Conservation (phyloP, 2,797 vertebrate genomes). For the Xiphophorus birchmanni region DNA sequence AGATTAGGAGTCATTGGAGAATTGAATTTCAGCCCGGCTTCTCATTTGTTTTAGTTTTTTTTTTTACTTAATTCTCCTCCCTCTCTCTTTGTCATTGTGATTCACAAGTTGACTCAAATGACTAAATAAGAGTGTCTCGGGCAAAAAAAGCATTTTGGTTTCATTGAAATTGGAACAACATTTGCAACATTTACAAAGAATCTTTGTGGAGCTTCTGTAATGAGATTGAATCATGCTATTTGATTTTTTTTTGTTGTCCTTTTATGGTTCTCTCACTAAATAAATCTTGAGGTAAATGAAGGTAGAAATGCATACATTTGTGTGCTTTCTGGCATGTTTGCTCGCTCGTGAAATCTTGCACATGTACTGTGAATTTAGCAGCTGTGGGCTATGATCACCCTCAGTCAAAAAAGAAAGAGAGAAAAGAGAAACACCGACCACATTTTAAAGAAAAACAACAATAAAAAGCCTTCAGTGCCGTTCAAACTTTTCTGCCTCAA, state of each 20-base stretch:
- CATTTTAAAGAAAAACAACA: conserved; percentile 15
- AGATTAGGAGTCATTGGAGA: conserved; percentile 60
- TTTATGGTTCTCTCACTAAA: conserved; percentile 9
- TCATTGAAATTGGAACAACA: conserved; percentile 50
- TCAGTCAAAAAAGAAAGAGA: conserved; percentile 50
- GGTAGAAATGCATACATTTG: conserved; percentile 15
- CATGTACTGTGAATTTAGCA: conserved; percentile 59
- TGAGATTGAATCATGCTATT: conserved; percentile 50
- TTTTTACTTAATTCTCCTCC: conserved; percentile 31
- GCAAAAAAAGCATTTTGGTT: conserved; percentile 21
- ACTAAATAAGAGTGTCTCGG: conserved; percentile 51
- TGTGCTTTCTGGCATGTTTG: conserved; percentile 5
- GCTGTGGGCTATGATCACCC: conserved; percentile 51
- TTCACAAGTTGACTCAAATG: conserved; percentile 58
- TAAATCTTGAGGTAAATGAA: conserved; percentile 22
- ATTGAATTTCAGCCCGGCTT: conserved; percentile 61
- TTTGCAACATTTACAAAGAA: conserved; percentile 33
- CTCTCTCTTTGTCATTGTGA: conserved; percentile 40
- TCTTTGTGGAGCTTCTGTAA: conserved; percentile 29
- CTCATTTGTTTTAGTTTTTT: conserved; percentile 44
- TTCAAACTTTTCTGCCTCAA: conserved; percentile 50
- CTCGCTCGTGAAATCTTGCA: conserved; percentile 9
- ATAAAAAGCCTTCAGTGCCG: conserved; percentile 25
- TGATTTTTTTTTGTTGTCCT: conserved; percentile 31
- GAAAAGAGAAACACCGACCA: conserved; percentile 42